These are phyloP conservation scores for Campopleginae sp. DNA, from an alignment of 2,888 invertebrate species.

Conservation along the genomic window DNA sequence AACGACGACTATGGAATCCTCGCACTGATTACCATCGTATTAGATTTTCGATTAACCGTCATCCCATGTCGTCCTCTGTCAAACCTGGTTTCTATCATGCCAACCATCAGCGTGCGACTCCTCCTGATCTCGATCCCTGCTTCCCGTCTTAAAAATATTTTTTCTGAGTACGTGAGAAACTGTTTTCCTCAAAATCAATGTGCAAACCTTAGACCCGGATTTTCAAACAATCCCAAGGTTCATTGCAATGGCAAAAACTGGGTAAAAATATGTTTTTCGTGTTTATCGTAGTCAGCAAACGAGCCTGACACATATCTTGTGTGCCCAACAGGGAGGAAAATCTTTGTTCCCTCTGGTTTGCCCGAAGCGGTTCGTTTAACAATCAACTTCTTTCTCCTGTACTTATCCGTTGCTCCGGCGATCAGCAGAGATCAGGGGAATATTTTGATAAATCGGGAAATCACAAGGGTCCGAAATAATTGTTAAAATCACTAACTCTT, in stretches of 20 bases:
- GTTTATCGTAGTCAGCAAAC: constrained; percentile 33
- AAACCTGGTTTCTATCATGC: constrained; percentile 23
- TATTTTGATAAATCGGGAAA: background rate
- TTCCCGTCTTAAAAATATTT: background rate
- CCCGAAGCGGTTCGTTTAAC: constrained; percentile 27
- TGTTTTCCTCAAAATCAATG: background rate
- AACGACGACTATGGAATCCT: constrained; percentile 68
- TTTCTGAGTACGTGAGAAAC: background rate
- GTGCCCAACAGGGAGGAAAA: constrained; percentile 20
- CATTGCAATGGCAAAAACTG: background rate
- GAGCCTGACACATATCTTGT: constrained; percentile 15
- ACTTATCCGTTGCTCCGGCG: background rate
- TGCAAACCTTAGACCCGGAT: constrained; percentile 13
- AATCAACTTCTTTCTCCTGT: background rate
- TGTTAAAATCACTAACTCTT: background rate
- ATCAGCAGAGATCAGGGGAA: background rate
- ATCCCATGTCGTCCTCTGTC: constrained; percentile 43
- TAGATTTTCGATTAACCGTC: constrained; percentile 78
- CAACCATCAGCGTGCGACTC: background rate
- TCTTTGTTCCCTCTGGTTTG: constrained; percentile 18
- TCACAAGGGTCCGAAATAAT: background rate
- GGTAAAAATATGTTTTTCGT: constrained; percentile 31
- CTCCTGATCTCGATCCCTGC: constrained; percentile 1
- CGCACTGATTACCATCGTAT: constrained; percentile 80
- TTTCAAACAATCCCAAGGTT: background rate